Evolutionary conservation across 2,113 vertebrate species (phyloP), one percentile per base, ranked within the genome.

Genomic region (Phylloscopus trochiloides): DNA sequence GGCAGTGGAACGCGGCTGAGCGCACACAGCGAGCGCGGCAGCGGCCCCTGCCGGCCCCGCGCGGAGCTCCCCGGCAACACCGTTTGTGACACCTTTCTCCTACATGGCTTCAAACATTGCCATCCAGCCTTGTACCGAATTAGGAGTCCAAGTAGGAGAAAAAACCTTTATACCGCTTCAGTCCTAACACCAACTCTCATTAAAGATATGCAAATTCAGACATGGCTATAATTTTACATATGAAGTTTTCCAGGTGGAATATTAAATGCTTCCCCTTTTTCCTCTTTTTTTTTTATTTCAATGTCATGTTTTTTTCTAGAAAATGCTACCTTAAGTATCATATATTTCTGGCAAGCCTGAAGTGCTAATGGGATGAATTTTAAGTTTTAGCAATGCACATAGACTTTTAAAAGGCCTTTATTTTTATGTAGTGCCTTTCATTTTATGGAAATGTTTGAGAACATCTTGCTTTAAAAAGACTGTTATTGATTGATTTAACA

Each of bases 71-170:
- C n/a, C 14, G 12, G 20, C 61, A 68, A 14, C 25, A 3, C 12
- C 28, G 7, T 0, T 3, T 0, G 24, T 0, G n/a, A 42, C 38
- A 7, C 25, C 21, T 47, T 1, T 0, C 17, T 1, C 9, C n/a
- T 28, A 9, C 24, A 17, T 13, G 47, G 32, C 34, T 63, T 51
- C 32, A 38, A 68, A n/a, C 18, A 25, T 17, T 14, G 17, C n/a
- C 52, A 5, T 24, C 34, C 73, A 36, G 38, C 40, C 20, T 42
- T 17, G 8, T 6, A 71, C 10, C 18, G 36, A 57, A 6, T 26
- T 9, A 42, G 9, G 13, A 5, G 8, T n/a, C n/a, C 11, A 48
- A 32, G 8, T 0, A 16, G 7, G 3, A 8, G 6, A 11, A 17
- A 14, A 26, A 17, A 2, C 6, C 25, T 22, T 42, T 47, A 62